Evolutionary conservation across 2,888 invertebrate genomes (phyloP).

Genomic region (Allolobophora icterica): DNA sequence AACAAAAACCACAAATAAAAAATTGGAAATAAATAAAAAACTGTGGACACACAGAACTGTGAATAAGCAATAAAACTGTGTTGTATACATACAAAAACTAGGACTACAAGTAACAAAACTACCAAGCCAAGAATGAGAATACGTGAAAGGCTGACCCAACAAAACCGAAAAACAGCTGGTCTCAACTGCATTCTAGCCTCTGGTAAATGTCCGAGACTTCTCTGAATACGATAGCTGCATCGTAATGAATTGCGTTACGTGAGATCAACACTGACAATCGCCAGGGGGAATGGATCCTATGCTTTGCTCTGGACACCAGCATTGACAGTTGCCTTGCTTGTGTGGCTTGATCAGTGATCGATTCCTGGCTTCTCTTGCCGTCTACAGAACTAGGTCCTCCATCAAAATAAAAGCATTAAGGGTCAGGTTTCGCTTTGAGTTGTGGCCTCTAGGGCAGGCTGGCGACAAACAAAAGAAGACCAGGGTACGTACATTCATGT

Average conservation of each 20-base stretch:
- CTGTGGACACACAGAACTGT: not conserved
- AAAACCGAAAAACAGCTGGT: not conserved
- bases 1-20: not conserved
- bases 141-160: not conserved
- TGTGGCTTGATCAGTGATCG: not conserved
- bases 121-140: not conserved
- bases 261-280: not conserved
- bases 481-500: not conserved
- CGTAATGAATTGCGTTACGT: not conserved
- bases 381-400: not conserved
- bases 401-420: not conserved
- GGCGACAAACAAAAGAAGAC: not conserved
- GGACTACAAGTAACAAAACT: not conserved
- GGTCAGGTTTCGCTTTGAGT: not conserved
- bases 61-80: not conserved
- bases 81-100: not conserved
- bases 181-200: not conserved
- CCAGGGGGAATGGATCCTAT: not conserved
- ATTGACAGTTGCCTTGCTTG: not conserved
- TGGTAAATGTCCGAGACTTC: not conserved
- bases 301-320: not conserved
- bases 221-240: not conserved
- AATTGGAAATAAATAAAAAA: not conserved
- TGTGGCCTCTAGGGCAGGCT: not conserved
- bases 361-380: not conserved